A percentile compares a stretch with the other conserved stretches of the same genome.
phyloP scores from a whole-genome alignment of 2,888 invertebrate species.

The Eustalomyia histrio region DNA sequence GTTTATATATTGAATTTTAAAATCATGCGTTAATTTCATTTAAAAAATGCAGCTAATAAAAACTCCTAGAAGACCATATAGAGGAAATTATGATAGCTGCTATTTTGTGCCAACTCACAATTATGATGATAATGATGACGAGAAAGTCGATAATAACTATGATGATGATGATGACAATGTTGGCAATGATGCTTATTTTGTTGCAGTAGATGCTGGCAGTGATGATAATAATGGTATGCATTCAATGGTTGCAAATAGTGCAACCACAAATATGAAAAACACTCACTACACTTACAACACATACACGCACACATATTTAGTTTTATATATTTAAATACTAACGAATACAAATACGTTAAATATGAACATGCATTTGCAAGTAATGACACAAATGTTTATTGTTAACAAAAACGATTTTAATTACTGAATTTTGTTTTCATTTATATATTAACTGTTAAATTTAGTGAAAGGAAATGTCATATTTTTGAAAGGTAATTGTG shows the following conservation, averaged over 20 bases:
- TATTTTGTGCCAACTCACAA: background rate
- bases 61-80: conserved; percentile 29
- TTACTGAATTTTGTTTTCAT: background rate
- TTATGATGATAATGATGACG: background rate
- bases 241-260: conserved; percentile 39
- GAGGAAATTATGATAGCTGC: conserved; percentile 44
- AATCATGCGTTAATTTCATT: conserved; percentile 50
- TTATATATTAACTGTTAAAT: conserved; percentile 25
- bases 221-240: conserved; percentile 13
- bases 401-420: conserved; percentile 21
- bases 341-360: background rate
- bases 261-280: conserved; percentile 53
- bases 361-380: conserved; percentile 24
- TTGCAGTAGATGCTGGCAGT: conserved; percentile 19
- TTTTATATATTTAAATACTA: conserved; percentile 15
- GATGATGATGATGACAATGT: conserved; percentile 7
- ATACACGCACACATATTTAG: background rate
- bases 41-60: conserved; percentile 45
- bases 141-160: background rate
- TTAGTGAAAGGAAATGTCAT: conserved; percentile 17
- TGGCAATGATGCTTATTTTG: background rate
- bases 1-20: conserved; percentile 42
- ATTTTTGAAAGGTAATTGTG: conserved; percentile 11
- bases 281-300: background rate
- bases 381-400: conserved; percentile 53